Evolutionary conservation across 2,888 invertebrate genomes (phyloP), one percentile per base, ranked within the genome.

Genomic region (Drymonia ruficornis): DNA sequence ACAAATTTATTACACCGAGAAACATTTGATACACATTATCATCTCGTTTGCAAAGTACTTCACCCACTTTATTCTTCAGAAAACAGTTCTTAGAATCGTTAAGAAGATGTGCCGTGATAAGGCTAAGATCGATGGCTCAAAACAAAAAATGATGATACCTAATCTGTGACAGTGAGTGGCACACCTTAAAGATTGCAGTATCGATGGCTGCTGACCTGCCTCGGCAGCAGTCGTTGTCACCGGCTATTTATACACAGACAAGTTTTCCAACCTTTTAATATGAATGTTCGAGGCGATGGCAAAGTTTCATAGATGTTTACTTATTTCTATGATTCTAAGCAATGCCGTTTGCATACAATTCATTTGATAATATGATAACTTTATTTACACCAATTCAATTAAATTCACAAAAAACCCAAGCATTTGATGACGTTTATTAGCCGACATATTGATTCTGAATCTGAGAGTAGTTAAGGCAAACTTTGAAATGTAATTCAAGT

Each of bases 111-210:
- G 57, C 65, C 65, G 63, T 56, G 74, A 78, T 72, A 72, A 57
- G 49, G 28, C 38, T 62, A 67, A 73, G 71, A 80, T 70, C 60
- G 55, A 71, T 74, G 73, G 70, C 57, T 63, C 62, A 65, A 61
- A 65, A 67, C 57, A 64, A 46, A 62, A 59, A 61, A 71, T 67
- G 61, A 67, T 70, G 63, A 67, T 72, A 69, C 50, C 53, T 70
- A 65, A 68, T 70, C 62, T 59, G 40, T 19, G 62, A 56, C 68
- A 68, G 57, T 60, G 65, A 69, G 65, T 65, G 78, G 70, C 79
- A 70, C 79, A 65, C 81, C 82, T 80, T 73, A 67, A 51, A 74
- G 75, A 77, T 80, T 74, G 70, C 62, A 71, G 59, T 76, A 71
- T 74, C 65, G 72, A 71, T 65, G 70, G 64, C 69, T 70, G 72